Evolutionary conservation across 2,888 invertebrate genomes (phyloP).

Genomic region (Dryadula phaetusa): DNA sequence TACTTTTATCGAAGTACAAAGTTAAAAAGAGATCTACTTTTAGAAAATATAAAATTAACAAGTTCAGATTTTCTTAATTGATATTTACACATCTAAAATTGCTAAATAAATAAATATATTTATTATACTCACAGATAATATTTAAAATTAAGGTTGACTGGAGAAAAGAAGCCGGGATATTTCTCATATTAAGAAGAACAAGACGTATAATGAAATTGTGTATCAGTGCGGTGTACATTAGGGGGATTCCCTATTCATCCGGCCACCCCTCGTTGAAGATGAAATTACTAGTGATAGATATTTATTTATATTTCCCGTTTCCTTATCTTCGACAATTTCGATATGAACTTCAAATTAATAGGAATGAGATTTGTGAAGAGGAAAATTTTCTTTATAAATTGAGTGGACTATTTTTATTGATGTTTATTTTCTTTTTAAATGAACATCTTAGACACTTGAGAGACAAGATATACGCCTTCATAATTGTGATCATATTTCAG

Average conservation of each 20-base stretch:
- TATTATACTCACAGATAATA: background rate
- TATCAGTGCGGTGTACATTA: conserved; percentile 51
- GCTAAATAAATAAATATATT: no score
- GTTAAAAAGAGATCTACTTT: background rate
- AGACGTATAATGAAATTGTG: conserved; percentile 49
- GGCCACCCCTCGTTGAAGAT: conserved; percentile 60
- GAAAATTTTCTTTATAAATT: background rate
- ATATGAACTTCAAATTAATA: conserved; percentile 19
- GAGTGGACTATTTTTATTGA: background rate
- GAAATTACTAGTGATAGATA: conserved; percentile 38
- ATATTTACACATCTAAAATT: no score
- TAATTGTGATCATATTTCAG: no score
- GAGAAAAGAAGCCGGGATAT: background rate
- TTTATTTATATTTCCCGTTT: conserved; percentile 35
- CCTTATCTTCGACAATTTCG: conserved; percentile 35
- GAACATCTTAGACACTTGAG: no score
- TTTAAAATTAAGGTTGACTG: background rate
- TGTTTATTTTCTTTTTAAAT: no score
- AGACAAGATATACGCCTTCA: no score
- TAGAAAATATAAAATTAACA: background rate
- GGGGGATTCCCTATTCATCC: conserved; percentile 62
- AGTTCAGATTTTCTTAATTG: background rate
- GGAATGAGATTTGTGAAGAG: background rate
- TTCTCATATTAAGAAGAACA: conserved; percentile 40
- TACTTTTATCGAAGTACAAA: conserved; percentile 20